Conservation (phyloP, 1,140 invertebrate species). For the Pseudomyrmex pallidus region DNA sequence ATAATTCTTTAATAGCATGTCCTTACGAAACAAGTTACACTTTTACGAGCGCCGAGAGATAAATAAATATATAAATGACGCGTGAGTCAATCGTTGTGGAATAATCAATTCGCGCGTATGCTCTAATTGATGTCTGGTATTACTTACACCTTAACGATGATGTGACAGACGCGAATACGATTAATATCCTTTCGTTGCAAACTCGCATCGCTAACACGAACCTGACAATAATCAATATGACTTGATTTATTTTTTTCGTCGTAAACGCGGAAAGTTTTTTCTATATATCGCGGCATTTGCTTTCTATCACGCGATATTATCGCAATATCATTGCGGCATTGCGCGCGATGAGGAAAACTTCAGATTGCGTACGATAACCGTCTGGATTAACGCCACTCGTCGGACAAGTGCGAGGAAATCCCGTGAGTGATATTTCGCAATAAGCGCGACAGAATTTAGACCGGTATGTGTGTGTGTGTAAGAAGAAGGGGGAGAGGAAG, state of each 20-base stretch:
- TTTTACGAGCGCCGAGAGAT: background rate
- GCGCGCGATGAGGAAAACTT: background rate
- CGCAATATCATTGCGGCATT: background rate
- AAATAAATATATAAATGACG: background rate
- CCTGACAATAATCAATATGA: no score
- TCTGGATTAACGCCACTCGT: background rate
- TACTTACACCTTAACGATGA: no score
- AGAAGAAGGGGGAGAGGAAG: background rate
- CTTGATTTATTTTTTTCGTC: background rate
- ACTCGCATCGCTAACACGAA: no score
- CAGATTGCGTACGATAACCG: background rate
- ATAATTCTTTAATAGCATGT: slow-evolving; percentile 1
- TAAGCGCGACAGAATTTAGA: background rate
- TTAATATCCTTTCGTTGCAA: no score
- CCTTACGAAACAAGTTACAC: background rate
- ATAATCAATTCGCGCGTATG: background rate
- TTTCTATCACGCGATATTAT: background rate
- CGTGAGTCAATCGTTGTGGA: background rate
- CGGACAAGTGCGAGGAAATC: slow-evolving; percentile 13
- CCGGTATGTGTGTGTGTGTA: background rate
- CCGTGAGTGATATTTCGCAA: background rate
- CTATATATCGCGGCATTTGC: no score
- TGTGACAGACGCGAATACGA: no score
- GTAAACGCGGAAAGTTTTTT: background rate
- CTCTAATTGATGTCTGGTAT: background rate